Percentiles rank a stretch among this genome's conserved stretches.
Evolutionary conservation across 2,888 invertebrate genomes (phyloP).

Genomic region (Prenolepis imparis): DNA sequence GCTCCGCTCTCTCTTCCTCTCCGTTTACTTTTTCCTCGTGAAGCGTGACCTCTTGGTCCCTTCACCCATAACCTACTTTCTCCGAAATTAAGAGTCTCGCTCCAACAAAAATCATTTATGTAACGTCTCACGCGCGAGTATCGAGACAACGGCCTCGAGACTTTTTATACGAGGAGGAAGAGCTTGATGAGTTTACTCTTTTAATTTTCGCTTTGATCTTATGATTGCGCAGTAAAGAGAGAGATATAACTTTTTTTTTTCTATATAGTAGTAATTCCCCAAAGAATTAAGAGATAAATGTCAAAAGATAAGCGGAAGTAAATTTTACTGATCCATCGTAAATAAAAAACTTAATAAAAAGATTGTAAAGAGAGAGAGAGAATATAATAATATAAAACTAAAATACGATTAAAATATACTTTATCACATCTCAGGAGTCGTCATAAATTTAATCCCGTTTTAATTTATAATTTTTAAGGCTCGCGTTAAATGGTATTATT

Average conservation of each 20-base stretch:
- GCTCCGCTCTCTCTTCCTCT: constrained; percentile 6
- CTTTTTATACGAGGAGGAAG: constrained; percentile 6
- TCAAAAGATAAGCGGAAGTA: not conserved
- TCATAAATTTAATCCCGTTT: not conserved
- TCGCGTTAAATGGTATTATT: not conserved
- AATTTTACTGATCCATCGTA: not conserved
- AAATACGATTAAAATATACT: not conserved
- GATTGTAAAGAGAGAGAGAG: not conserved
- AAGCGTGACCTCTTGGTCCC: constrained; percentile 65
- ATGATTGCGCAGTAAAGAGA: not conserved
- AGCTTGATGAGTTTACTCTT: constrained; percentile 15
- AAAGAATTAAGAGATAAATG: not conserved
- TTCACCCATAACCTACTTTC: constrained; percentile 71
- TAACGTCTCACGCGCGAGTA: constrained; percentile 39
- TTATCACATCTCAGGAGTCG: not conserved
- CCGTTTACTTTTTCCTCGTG: constrained; percentile 42
- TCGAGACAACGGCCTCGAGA: not conserved
- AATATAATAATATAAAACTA: not conserved
- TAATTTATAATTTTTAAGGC: not conserved
- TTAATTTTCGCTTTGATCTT: constrained; percentile 10
- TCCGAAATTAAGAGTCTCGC: constrained; percentile 64
- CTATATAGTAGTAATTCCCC: not conserved
- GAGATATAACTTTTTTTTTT: not conserved
- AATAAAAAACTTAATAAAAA: not conserved
- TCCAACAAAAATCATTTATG: constrained; percentile 54